Conservation (phyloP, 2,888 invertebrate species). For the Uloborus plumipes region DNA sequence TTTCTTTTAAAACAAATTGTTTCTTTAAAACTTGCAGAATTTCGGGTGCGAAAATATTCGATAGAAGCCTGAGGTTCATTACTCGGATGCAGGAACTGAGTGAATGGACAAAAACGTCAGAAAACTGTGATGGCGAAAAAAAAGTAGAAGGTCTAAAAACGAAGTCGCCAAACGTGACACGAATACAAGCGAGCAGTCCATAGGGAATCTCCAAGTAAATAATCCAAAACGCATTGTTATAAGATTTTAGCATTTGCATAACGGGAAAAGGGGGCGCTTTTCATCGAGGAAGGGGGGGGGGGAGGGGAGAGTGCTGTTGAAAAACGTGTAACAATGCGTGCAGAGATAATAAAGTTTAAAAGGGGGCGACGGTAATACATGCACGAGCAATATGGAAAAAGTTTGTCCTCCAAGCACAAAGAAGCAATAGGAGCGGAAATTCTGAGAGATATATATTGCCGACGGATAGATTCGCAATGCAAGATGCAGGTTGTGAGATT, state of each 20-base stretch:
- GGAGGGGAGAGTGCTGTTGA: conserved; percentile 9
- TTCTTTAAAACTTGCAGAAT: too few relatives aligned
- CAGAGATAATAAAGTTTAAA: conserved; percentile 60
- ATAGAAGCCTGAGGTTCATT: background rate
- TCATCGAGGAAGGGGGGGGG: conserved; percentile 15
- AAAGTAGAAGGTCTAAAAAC: conserved; percentile 4
- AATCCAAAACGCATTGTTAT: conserved; percentile 62
- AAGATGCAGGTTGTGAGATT: conserved; percentile 57
- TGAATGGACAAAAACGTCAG: background rate
- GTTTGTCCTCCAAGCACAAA: conserved; percentile 32
- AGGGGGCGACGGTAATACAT: conserved; percentile 20
- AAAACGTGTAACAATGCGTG: conserved; percentile 55
- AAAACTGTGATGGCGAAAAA: conserved; percentile 8
- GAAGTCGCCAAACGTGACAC: conserved; percentile 35
- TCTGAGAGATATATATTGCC: conserved; percentile 32
- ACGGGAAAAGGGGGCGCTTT: conserved; percentile 30
- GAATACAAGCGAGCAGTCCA: conserved; percentile 23
- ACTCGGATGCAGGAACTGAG: conserved; percentile 7
- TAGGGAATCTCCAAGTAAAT: conserved; percentile 49
- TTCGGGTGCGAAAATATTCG: too few relatives aligned
- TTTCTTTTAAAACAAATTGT: too few relatives aligned
- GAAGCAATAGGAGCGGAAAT: conserved; percentile 33
- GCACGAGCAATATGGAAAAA: background rate
- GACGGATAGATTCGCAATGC: conserved; percentile 58
- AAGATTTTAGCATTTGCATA: conserved; percentile 55